Evolutionary conservation across 2,113 vertebrate genomes (phyloP).

Genomic region (Elanoides forficatus): DNA sequence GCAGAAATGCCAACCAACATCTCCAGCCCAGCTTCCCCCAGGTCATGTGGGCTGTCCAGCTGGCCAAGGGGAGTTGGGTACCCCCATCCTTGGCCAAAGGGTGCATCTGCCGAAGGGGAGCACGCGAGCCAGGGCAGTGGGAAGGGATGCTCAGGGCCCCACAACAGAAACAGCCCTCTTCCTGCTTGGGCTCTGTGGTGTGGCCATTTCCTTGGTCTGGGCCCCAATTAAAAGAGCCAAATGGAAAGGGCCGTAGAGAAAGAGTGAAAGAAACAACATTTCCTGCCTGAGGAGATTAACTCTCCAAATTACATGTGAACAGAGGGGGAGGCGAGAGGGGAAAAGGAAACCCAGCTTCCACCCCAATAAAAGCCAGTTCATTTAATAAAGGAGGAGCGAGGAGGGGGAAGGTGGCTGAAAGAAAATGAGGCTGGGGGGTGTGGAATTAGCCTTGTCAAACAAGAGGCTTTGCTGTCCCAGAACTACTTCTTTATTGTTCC

Average conservation of each 20-base stretch:
- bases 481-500: slow-evolving; percentile 84
- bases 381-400: slow-evolving; percentile 80
- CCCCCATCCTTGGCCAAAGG: background rate
- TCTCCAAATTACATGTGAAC: slow-evolving; percentile 67
- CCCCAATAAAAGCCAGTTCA: slow-evolving; percentile 78
- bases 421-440: slow-evolving; percentile 70
- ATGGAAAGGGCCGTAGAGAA: slow-evolving; percentile 39
- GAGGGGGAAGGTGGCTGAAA: slow-evolving; percentile 60
- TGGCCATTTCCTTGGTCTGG: slow-evolving; percentile 37
- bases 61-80: background rate
- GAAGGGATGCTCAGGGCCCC: background rate
- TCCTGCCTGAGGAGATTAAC: slow-evolving; percentile 72
- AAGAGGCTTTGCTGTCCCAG: slow-evolving; percentile 84
- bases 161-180: background rate
- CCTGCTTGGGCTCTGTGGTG: background rate
- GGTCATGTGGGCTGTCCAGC: background rate
- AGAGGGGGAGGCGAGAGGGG: slow-evolving; percentile 57
- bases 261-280: slow-evolving; percentile 64
- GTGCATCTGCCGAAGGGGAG: background rate
- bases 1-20: background rate
- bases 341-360: slow-evolving; percentile 81
- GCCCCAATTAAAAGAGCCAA: slow-evolving; percentile 67
- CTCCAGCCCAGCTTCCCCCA: background rate
- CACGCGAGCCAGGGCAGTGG: accelerated
- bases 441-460: slow-evolving; percentile 88